phyloP scores from a whole-genome alignment of 2,113 vertebrate species.

The Periophthalmodon schlosseri region DNA sequence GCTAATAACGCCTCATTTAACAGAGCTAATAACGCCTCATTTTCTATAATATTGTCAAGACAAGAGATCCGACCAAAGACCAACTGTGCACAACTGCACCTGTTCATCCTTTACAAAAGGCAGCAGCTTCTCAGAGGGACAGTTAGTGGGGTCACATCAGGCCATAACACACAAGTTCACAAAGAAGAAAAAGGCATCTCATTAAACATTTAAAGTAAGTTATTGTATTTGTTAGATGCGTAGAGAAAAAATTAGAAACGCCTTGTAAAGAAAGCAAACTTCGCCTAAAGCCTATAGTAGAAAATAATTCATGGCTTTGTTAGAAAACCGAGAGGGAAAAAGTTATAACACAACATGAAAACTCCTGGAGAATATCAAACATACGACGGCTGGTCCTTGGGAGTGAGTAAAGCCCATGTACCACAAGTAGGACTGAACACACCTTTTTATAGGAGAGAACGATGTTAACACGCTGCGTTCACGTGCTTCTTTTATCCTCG shows the following conservation, averaged over 20 bases:
- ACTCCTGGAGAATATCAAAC: neutral
- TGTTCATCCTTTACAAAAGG: neutral
- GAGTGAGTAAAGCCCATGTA: neutral
- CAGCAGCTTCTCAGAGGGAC: neutral
- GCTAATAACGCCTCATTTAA: slow-evolving; percentile 29
- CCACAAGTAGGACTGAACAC: neutral
- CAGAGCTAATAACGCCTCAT: slow-evolving; percentile 36
- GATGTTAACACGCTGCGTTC: neutral
- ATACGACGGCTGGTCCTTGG: neutral
- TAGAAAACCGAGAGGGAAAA: neutral
- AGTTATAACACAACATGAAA: neutral
- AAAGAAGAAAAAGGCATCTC: neutral
- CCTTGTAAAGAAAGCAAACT: too few species aligned
- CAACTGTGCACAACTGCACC: neutral
- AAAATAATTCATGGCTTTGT: neutral
- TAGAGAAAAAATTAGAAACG: too few species aligned
- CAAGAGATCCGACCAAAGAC: neutral
- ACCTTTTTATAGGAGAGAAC: slow-evolving; percentile 20
- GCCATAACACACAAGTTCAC: neutral
- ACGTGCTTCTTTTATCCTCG: slow-evolving; percentile 2
- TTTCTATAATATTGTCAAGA: neutral
- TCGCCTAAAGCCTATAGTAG: neutral
- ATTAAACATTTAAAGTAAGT: neutral
- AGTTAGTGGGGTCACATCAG: slow-evolving; percentile 4
- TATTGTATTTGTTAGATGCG: neutral